Base-by-base conservation (phyloP, 1,140 invertebrate species). In the Drosophila pallidifrons region DNA sequence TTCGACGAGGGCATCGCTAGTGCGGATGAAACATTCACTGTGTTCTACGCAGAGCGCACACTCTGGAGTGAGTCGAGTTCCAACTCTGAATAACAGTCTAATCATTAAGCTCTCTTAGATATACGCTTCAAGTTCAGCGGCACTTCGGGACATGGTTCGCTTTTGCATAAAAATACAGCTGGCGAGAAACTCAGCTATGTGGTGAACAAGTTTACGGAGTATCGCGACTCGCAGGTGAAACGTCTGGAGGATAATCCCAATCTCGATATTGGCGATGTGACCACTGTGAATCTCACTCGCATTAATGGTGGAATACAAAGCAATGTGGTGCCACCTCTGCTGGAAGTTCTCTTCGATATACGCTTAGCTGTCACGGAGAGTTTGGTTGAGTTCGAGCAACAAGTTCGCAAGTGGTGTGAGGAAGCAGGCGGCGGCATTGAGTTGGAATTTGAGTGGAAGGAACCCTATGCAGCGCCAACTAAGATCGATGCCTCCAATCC, bases 61-160 rank as follows among this genome's bases (percentile, higher is more conserved):
- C 93, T 95, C 59, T 97, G 96, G 95, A 94, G 95, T 95, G 93
- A 93, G 70, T 72, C 0, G 7, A 8, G 41, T 10, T 1, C 7
- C 15, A 0, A 13, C 3, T 5, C 3, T 11, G 1, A 8, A 5
- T 2, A 3, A 51, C 1, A 3, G 45, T 1, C 5, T 28, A 6
- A 38, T n/a, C 0, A 61, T 43, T 41, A 41, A 8, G 38, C 1
- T 43, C 41, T 43, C 11, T n/a, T 43, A 43, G 41, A 43, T 43
- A 43, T 43, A 0, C 41, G 41, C n/a, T 43, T 92, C 0, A 81
- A 88, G 57, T 79, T 91, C 28, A 77, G 94, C 35, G 98, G 98
- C n/a, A 95, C 95, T 60, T 95, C 97, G 8, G 98, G 98, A 0
- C 98, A 99, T 93, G 98, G 97, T 1, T 98, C 97, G 0, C 93